Evolutionary conservation across 2,888 invertebrate genomes (phyloP).

Genomic region (Entomobrya proxima): DNA sequence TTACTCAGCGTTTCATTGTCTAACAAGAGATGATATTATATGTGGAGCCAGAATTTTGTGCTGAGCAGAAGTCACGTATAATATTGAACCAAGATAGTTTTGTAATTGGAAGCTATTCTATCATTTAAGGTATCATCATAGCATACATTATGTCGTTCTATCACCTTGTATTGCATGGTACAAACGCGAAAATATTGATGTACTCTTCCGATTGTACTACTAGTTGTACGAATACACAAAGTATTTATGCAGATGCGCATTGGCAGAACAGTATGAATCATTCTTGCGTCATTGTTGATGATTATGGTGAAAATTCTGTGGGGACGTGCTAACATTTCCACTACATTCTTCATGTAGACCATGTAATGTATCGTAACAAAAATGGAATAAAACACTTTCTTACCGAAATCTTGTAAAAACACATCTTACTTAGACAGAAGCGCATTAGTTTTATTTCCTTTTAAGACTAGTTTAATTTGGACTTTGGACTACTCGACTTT

Average conservation of each 20-base stretch:
- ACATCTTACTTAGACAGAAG: background rate
- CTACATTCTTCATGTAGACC: background rate
- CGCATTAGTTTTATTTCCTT: background rate
- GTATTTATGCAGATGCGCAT: slow-evolving; percentile 19
- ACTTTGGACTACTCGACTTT: background rate
- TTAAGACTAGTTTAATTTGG: background rate
- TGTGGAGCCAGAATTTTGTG: slow-evolving; percentile 34
- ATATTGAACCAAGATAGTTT: slow-evolving; percentile 63
- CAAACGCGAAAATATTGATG: background rate
- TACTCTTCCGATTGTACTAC: background rate
- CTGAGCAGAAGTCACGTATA: slow-evolving; percentile 65
- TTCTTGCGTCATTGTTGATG: slow-evolving; percentile 58
- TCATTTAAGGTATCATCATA: slow-evolving; percentile 31
- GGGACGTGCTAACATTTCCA: slow-evolving; percentile 46
- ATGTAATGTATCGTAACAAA: background rate
- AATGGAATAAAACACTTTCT: background rate
- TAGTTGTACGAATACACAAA: background rate
- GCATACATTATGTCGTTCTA: slow-evolving; percentile 3
- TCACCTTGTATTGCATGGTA: background rate
- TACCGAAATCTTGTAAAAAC: background rate
- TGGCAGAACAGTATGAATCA: slow-evolving; percentile 38
- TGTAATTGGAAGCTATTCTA: slow-evolving; percentile 56
- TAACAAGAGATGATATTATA: slow-evolving; percentile 6
- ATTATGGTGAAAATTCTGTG: slow-evolving; percentile 56
- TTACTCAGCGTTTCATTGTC: slow-evolving; percentile 14